phyloP scores from a whole-genome alignment of 2,888 invertebrate species.

The Aproaerema taeniolella region DNA sequence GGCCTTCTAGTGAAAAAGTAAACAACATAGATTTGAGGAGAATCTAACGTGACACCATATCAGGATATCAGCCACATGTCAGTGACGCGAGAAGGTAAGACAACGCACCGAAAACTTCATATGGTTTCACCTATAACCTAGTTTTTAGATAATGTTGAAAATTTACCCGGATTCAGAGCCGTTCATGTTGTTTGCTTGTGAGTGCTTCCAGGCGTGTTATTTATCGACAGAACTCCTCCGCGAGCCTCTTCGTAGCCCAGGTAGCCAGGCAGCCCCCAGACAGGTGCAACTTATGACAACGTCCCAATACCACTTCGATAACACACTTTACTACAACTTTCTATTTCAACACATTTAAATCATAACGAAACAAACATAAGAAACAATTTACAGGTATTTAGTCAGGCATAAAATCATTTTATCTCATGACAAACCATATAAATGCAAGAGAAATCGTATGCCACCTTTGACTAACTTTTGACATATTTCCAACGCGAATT shows the following conservation, averaged over 20 bases:
- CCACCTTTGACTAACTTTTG: constrained; percentile 62
- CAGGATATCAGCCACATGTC: constrained; percentile 3
- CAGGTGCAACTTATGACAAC: constrained; percentile 43
- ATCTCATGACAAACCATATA: constrained; percentile 71
- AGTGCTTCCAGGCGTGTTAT: constrained; percentile 24
- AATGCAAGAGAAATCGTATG: constrained; percentile 73
- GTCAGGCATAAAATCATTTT: constrained; percentile 54
- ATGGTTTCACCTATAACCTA: background rate
- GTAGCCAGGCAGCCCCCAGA: constrained; percentile 34
- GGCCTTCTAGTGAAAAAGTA: no score
- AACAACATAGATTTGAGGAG: no score
- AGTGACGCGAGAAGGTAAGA: background rate
- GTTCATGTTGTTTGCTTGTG: constrained; percentile 78
- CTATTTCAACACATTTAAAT: constrained; percentile 55
- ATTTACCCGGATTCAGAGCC: constrained; percentile 88
- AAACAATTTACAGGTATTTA: constrained; percentile 48
- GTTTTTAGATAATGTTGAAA: constrained; percentile 3
- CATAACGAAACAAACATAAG: constrained; percentile 53
- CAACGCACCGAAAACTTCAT: background rate
- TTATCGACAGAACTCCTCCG: constrained; percentile 32
- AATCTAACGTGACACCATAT: no score
- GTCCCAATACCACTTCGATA: constrained; percentile 39
- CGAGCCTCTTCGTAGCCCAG: constrained; percentile 34
- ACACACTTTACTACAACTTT: constrained; percentile 43
- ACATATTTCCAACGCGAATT: constrained; percentile 60